phyloP scores from a whole-genome alignment of 2,113 vertebrate species.

The Bubo bubo region DNA sequence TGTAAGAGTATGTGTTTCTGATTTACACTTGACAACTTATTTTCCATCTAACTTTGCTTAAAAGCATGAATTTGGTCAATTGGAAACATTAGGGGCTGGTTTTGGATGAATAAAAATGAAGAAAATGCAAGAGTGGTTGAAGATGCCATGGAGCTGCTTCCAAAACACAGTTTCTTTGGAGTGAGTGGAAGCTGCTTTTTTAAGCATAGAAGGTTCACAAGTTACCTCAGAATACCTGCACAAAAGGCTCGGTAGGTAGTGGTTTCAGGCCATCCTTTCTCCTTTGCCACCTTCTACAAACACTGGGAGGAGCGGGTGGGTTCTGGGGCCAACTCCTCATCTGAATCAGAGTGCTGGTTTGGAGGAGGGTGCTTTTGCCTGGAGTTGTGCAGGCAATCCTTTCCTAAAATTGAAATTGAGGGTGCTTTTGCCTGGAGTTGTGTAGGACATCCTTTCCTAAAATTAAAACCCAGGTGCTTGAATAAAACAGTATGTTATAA shows the following conservation, averaged over 20 bases:
- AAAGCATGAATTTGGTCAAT: not conserved
- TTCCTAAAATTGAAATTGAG: not conserved
- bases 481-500: not conserved
- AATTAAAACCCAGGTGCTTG: not conserved
- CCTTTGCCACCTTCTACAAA: not conserved
- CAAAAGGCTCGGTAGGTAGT: not conserved
- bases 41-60: not conserved
- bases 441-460: not conserved
- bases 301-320: not conserved
- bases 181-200: not conserved
- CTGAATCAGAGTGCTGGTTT: fast-evolving
- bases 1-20: not conserved
- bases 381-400: not conserved
- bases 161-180: not conserved
- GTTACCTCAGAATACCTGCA: not conserved
- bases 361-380: not conserved
- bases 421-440: not conserved
- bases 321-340: not conserved
- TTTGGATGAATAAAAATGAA: not conserved
- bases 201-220: not conserved
- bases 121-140: not conserved
- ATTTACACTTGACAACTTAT: not conserved
- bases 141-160: not conserved
- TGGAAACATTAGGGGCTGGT: not conserved
- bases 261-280: not conserved